Conservation (phyloP, 2,113 vertebrate species). For the Herpetotheres cachinnans region DNA sequence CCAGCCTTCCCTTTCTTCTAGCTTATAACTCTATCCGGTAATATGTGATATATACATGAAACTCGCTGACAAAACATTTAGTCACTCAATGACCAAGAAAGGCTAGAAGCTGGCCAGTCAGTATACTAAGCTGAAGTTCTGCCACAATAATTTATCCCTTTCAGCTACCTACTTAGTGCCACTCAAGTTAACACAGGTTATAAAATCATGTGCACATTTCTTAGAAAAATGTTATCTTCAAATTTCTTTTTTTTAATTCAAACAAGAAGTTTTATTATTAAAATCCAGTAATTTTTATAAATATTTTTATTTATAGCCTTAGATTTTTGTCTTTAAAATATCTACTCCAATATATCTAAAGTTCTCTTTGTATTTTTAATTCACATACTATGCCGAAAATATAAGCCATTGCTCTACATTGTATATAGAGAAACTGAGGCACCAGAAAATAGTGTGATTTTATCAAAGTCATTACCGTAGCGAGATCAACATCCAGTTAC, state of each 20-base stretch:
- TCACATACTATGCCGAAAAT: background rate
- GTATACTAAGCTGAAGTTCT: background rate
- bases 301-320: background rate
- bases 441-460: background rate
- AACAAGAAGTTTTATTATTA: background rate
- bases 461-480: background rate
- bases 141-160: background rate
- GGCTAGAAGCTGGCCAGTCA: background rate
- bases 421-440: background rate
- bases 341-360: background rate
- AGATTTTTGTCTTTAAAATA: background rate
- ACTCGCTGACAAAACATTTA: background rate
- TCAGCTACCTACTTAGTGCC: background rate
- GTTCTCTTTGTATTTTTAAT: background rate
- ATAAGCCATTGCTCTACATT: background rate
- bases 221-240: background rate
- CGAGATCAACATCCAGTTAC: background rate
- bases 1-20: background rate
- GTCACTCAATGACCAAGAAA: background rate
- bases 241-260: background rate
- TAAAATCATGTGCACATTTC: background rate
- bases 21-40: fast-evolving
- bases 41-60: background rate
- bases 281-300: background rate
- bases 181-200: background rate